phyloP scores from a whole-genome alignment of 1,140 invertebrate species.

The Leguminivora glycinivorella region DNA sequence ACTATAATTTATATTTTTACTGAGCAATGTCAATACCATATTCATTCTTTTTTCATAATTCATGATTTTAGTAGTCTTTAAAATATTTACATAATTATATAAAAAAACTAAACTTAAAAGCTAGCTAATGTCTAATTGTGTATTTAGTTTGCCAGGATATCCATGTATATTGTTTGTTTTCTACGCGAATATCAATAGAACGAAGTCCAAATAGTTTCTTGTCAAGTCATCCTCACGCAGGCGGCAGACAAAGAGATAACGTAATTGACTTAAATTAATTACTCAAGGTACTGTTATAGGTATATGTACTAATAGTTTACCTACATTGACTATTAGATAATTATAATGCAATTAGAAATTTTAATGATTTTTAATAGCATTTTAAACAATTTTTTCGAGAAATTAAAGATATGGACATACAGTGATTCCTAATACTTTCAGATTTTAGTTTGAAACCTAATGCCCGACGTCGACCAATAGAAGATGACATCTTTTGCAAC shows the following conservation, averaged over 20 bases:
- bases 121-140: not conserved
- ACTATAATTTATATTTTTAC: too few species aligned
- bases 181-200: not conserved
- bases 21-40: too few species aligned
- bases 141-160: not conserved
- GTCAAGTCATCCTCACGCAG: not conserved
- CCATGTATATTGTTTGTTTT: not conserved
- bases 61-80: too few species aligned
- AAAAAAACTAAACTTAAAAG: too few species aligned
- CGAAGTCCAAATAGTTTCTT: not conserved
- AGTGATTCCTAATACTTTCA: too few species aligned
- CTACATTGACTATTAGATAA: not conserved
- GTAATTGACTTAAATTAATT: not conserved
- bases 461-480: not conserved
- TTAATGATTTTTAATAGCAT: not conserved
- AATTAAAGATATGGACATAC: not conserved
- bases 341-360: not conserved
- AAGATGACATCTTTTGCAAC: constrained; percentile 7
- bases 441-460: not conserved
- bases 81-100: too few species aligned
- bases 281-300: not conserved
- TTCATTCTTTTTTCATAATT: too few species aligned
- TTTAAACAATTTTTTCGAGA: not conserved
- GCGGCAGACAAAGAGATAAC: constrained; percentile 13
- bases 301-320: not conserved